Evolutionary conservation across 2,888 invertebrate genomes (phyloP).

Genomic region (Ornithoptera alexandrae): DNA sequence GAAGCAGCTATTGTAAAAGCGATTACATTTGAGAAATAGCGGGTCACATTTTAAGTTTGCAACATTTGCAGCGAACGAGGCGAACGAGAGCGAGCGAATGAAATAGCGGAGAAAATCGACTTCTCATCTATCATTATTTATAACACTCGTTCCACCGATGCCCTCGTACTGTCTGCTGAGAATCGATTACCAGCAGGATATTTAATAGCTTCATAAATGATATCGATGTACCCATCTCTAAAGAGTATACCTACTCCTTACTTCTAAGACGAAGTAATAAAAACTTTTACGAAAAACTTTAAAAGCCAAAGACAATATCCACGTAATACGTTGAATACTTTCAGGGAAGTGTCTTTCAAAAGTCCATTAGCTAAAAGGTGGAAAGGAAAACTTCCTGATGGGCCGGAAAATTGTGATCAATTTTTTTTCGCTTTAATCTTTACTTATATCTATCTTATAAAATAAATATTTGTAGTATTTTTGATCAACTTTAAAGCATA

Average conservation of each 20-base stretch:
- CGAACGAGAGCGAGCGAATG: conserved; percentile 12
- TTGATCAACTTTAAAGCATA: no score
- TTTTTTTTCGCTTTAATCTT: conserved; percentile 19
- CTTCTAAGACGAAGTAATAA: conserved; percentile 15
- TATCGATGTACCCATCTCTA: conserved; percentile 8
- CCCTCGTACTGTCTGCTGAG: conserved; percentile 31
- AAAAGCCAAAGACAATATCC: conserved; percentile 25
- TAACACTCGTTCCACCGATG: conserved; percentile 38
- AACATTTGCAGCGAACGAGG: conserved; percentile 37
- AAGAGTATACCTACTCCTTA: neutral
- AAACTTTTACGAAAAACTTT: conserved; percentile 26
- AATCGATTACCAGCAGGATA: conserved; percentile 37
- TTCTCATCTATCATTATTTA: conserved; percentile 47
- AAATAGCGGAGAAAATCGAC: conserved; percentile 24
- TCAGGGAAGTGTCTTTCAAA: conserved; percentile 28
- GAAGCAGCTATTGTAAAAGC: conserved; percentile 23
- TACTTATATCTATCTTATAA: neutral
- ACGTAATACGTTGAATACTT: conserved; percentile 29
- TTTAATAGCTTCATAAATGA: conserved; percentile 32
- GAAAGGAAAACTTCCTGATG: conserved; percentile 28
- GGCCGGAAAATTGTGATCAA: conserved; percentile 29
- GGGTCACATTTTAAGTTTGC: conserved; percentile 51
- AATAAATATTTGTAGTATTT: neutral
- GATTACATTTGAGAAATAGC: conserved; percentile 42
- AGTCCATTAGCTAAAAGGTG: conserved; percentile 31